These are phyloP conservation scores for Acinonyx jubatus DNA, from an alignment of 2,113 vertebrate species.

Conservation along the genomic window DNA sequence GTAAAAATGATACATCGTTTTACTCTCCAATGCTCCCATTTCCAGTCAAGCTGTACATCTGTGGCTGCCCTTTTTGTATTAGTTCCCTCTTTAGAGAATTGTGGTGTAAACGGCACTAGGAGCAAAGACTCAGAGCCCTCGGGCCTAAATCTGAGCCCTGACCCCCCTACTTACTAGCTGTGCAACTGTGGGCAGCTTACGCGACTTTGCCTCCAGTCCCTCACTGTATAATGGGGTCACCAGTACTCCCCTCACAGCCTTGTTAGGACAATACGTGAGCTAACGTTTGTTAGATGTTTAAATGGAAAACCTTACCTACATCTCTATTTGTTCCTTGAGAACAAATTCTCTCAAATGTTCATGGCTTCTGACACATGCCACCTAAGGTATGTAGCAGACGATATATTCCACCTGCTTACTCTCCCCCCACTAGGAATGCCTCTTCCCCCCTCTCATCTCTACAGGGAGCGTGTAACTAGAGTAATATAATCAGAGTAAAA, in stretches of 20 bases:
- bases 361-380: neutral
- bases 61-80: neutral
- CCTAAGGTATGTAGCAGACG: neutral
- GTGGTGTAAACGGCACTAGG: fast-evolving
- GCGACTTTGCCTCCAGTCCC: neutral
- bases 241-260: neutral
- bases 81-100: neutral
- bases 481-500: neutral
- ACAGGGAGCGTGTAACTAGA: neutral
- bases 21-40: neutral
- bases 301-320: neutral
- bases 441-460: neutral
- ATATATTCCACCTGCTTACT: neutral
- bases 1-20: neutral
- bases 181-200: neutral
- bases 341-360: neutral
- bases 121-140: neutral
- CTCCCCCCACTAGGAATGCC: neutral
- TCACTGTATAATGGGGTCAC: neutral
- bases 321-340: neutral
- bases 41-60: neutral
- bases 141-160: neutral
- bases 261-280: neutral
- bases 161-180: neutral
- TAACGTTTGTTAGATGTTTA: neutral